Percentiles rank a stretch among this genome's conserved stretches.
Evolutionary conservation across 2,888 invertebrate genomes (phyloP).

Genomic region (Baronia brevicornis): DNA sequence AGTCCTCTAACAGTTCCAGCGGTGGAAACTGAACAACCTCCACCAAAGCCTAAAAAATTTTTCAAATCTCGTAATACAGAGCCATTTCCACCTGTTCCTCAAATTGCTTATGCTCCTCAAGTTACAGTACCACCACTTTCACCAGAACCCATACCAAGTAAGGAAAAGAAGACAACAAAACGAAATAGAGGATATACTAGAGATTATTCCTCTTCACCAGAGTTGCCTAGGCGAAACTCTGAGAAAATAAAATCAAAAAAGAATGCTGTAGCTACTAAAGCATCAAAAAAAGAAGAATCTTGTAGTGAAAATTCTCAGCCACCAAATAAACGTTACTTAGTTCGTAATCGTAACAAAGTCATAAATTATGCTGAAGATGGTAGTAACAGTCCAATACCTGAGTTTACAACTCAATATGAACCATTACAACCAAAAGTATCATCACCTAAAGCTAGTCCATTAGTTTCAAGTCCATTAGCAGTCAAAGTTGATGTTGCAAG

Average conservation of each 20-base stretch:
- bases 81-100: constrained; percentile 71
- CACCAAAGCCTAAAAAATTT: constrained; percentile 90
- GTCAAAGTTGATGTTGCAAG: constrained; percentile 56
- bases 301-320: constrained; percentile 56
- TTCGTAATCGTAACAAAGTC: constrained; percentile 75
- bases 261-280: constrained; percentile 56
- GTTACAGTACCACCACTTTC: constrained; percentile 61
- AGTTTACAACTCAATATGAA: constrained; percentile 55
- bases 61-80: constrained; percentile 89
- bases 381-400: constrained; percentile 70
- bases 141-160: constrained; percentile 58
- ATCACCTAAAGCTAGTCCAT: constrained; percentile 64
- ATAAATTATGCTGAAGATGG: constrained; percentile 80
- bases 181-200: constrained; percentile 59
- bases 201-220: constrained; percentile 68
- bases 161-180: constrained; percentile 54
- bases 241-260: constrained; percentile 61
- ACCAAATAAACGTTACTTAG: constrained; percentile 68
- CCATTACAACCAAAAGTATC: constrained; percentile 44
- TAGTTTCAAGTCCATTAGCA: constrained; percentile 52
- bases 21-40: constrained; percentile 67
- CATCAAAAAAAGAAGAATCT: constrained; percentile 59
- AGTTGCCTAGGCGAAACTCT: constrained; percentile 59
- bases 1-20: constrained; percentile 72
- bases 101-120: constrained; percentile 69